A percentile compares a stretch with the other conserved stretches of the same genome.
These are phyloP conservation scores for Caranx ignobilis DNA, from an alignment of 2,113 vertebrate genomes.

Conservation along the genomic window DNA sequence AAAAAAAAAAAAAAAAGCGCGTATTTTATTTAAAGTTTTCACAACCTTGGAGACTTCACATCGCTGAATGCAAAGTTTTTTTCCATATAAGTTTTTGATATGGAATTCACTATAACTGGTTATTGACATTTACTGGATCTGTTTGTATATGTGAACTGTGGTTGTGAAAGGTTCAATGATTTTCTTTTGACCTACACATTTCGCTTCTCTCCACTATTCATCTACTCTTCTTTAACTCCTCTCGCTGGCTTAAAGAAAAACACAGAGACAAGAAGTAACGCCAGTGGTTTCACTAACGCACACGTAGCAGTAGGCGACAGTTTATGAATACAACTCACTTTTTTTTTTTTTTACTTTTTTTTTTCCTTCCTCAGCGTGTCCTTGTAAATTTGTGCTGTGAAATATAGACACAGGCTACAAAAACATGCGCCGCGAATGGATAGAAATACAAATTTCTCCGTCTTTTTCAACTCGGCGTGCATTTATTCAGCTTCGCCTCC, in stretches of 20 bases:
- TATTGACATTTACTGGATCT: conserved; percentile 52
- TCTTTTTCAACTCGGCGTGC: conserved; percentile 8
- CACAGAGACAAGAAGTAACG: conserved; percentile 28
- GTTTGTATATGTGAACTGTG: conserved; percentile 39
- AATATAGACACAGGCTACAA: conserved; percentile 5
- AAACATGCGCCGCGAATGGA: conserved; percentile 7
- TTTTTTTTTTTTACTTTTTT: conserved; percentile 2
- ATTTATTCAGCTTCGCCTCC: conserved; percentile 29
- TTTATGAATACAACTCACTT: conserved; percentile 43
- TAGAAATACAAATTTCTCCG: not conserved
- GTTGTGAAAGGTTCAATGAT: conserved; percentile 57
- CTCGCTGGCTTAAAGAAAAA: conserved; percentile 29
- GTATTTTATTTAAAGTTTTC: conserved; percentile 34
- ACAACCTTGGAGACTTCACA: conserved; percentile 60
- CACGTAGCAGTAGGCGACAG: not conserved
- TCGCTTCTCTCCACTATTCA: conserved; percentile 50
- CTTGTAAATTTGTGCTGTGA: conserved; percentile 39
- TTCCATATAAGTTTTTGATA: conserved; percentile 40
- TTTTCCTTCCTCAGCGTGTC: not conserved
- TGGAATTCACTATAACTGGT: conserved; percentile 37
- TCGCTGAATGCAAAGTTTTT: conserved; percentile 42
- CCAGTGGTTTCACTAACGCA: conserved; percentile 31
- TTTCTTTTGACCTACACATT: conserved; percentile 57
- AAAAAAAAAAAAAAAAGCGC: conserved; percentile 6
- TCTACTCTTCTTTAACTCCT: conserved; percentile 35